phyloP scores from a whole-genome alignment of 2,113 vertebrate genomes.

The Pseudorhombus dupliciocellatus region DNA sequence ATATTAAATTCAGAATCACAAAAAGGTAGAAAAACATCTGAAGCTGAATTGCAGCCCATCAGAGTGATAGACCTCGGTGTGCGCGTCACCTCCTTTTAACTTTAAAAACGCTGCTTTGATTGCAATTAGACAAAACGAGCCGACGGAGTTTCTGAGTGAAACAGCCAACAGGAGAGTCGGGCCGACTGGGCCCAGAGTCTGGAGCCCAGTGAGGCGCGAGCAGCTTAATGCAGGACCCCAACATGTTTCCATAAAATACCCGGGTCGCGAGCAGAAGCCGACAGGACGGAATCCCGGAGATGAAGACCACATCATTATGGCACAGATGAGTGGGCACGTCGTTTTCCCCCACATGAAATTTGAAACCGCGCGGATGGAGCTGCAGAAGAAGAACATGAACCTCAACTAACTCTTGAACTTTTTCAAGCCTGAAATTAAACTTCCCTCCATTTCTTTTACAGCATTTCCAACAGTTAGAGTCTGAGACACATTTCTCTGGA shows the following conservation, averaged over 20 bases:
- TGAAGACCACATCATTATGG: conserved; percentile 1
- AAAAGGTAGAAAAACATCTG: not conserved
- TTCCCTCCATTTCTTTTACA: not conserved
- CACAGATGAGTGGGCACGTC: conserved; percentile 1
- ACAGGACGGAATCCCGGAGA: not conserved
- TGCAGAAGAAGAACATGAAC: not conserved
- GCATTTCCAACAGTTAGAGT: too few species aligned
- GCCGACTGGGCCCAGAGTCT: conserved; percentile 12
- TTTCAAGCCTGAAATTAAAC: not conserved
- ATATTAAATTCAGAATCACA: not conserved
- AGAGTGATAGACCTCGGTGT: not conserved
- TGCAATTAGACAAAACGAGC: not conserved
- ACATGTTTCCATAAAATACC: conserved; percentile 10
- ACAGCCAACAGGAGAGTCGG: not conserved
- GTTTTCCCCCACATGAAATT: not conserved
- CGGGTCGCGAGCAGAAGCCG: not conserved
- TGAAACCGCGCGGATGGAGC: not conserved
- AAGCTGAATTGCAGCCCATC: not conserved
- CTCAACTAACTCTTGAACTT: not conserved
- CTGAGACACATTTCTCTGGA: too few species aligned
- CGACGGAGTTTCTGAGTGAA: not conserved
- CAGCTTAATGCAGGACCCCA: conserved; percentile 5
- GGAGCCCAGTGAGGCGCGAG: conserved; percentile 11
- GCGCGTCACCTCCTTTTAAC: not conserved
- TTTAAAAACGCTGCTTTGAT: not conserved